Conservation (phyloP, 1,140 invertebrate species). For the Physella acuta region DNA sequence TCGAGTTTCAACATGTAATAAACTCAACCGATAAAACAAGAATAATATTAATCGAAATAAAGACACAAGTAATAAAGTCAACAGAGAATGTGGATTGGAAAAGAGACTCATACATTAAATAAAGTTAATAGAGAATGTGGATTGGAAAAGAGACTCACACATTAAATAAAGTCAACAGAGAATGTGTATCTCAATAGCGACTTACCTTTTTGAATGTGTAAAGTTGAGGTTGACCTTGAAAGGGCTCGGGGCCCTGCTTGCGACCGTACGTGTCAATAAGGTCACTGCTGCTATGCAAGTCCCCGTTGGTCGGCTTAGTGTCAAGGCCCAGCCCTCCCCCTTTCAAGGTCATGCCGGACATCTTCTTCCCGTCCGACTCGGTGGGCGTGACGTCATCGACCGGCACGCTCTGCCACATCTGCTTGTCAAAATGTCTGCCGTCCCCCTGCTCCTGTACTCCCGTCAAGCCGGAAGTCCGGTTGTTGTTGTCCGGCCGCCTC, state of each 20-base stretch:
- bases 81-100: no score
- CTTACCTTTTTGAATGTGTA: constrained; percentile 37
- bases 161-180: no score
- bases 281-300: constrained; percentile 19
- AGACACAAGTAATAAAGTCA: no score
- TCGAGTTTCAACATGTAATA: no score
- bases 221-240: constrained; percentile 29
- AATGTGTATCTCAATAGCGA: no score
- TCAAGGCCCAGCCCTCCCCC: constrained; percentile 4
- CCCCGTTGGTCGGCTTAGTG: constrained; percentile 6
- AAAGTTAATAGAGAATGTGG: no score
- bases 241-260: constrained; percentile 30
- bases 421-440: constrained; percentile 32
- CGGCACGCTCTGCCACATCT: constrained; percentile 36
- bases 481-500: constrained; percentile 30
- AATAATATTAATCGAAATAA: no score
- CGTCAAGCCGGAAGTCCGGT: constrained; percentile 13
- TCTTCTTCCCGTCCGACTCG: constrained; percentile 28
- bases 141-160: no score
- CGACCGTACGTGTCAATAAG: constrained; percentile 29
- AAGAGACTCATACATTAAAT: no score
- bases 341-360: constrained; percentile 13
- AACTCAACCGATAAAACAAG: no score
- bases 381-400: constrained; percentile 29
- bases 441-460: constrained; percentile 36